Base-by-base conservation (phyloP, 2,797 vertebrate genomes). In the Cossypha polioptera region DNA sequence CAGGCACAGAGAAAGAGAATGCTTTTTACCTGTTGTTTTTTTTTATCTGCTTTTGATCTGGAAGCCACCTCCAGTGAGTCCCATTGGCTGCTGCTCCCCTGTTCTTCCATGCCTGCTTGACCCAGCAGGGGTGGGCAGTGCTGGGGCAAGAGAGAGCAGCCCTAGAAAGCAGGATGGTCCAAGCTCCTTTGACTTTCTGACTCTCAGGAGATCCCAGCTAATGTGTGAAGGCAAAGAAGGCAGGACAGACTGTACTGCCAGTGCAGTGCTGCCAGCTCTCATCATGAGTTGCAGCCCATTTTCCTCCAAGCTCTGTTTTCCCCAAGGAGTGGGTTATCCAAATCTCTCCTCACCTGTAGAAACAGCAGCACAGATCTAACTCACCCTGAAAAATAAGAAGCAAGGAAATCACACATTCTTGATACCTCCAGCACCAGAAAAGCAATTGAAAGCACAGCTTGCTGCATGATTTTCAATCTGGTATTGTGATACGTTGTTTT, bases 21-120 rank as follows among this genome's bases (percentile, higher is more conserved):
- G 5, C 0, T 66, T 42, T 58, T 43, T 28, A 43, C 2, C 38
- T 1, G 0, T 17, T 35, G 36, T 17, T n/a, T 55, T 31, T 20
- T 20, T 2, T 3, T 17, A 24, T 42, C 9, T 76, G 4, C 0
- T 73, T 47, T 65, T 43, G 19, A 47, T 5, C 51, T 2, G 0
- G 17, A 42, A 31, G 25, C 10, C 28, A 38, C 16, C 31, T 33
- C 47, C 48, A 61, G 11, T 36, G 47, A 31, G 26, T 50, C 22
- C n/a, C 51, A 10, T 1, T n/a, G 24, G 20, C 25, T 29, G 1
- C 35, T 51, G 9, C 21, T 85, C 19, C 8, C 9, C 38, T 40
- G 10, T 38, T 38, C 47, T 77, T 79, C 47, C 55, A 19, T 2
- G 1, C 20, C 50, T 69, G 29, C 35, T 73, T 58, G 18, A 14